phyloP scores from a whole-genome alignment of 1,140 invertebrate species.

The Hetaerina americana region DNA sequence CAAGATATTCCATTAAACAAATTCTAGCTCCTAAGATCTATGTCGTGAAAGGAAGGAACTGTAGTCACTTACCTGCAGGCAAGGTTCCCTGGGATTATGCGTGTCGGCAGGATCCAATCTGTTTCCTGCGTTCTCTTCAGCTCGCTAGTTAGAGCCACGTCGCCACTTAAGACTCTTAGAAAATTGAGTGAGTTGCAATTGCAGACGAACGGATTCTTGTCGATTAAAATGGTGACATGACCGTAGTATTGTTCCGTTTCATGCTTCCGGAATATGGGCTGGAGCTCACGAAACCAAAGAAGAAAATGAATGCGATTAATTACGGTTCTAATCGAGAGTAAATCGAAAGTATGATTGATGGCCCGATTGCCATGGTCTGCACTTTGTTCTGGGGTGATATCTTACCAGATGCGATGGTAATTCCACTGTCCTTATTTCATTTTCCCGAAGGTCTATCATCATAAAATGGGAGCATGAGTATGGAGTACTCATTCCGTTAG shows the following conservation, averaged over 20 bases:
- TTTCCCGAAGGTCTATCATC: not conserved
- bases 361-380: too few species aligned
- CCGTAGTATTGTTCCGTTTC: not conserved
- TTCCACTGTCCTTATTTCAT: not conserved
- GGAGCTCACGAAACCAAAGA: not conserved
- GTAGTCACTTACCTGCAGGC: not conserved
- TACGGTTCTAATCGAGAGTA: not conserved
- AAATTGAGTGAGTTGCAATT: not conserved
- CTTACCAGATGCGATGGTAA: not conserved
- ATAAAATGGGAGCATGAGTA: not conserved
- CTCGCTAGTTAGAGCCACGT: not conserved
- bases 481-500: not conserved
- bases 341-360: not conserved
- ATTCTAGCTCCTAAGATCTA: too few species aligned
- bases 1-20: too few species aligned
- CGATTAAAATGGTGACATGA: not conserved
- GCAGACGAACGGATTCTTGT: not conserved
- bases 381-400: too few species aligned
- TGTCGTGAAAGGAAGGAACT: too few species aligned
- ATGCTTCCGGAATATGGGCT: not conserved
- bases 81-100: not conserved
- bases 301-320: not conserved
- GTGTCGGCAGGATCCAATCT: not conserved
- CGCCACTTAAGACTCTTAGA: not conserved
- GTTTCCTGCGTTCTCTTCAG: not conserved